Evolutionary conservation across 2,797 vertebrate genomes (phyloP), one percentile per base, ranked within the genome.

Genomic region (Helostoma temminkii): DNA sequence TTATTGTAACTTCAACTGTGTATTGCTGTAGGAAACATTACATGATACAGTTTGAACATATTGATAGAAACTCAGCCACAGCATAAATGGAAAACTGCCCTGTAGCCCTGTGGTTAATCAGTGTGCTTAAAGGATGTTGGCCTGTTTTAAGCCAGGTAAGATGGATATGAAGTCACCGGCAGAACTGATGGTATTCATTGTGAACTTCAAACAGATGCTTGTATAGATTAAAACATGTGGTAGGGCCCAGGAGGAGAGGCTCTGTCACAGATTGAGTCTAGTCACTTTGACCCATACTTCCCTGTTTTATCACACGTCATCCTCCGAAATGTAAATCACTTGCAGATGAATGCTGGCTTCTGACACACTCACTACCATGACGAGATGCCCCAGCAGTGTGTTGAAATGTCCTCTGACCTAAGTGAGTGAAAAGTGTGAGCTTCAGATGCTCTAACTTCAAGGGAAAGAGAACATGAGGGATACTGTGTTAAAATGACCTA

Each of bases 121-220:
- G 28, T 47, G 49, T 57, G 25, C 65, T 60, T 61, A 62, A 71
- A 83, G 71, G 65, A 74, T 54, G 74, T 73, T 37, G 32, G 53
- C 52, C 37, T 57, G 48, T 56, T 82, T 28, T 74, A 58, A 82
- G 58, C 54, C 85, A 88, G 89, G 88, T 91, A 84, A 76, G 82
- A 84, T 88, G 85, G 81, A 86, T 86, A 79, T 86, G 79, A 89
- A 88, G 84, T 92, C 89, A 91, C 85, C 71, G 61, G 80, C 64
- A 37, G 76, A 70, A 78, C 83, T 82, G 84, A 83, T 88, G 92
- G 90, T 90, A 88, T 93, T 90, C 87, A 90, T 90, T 89, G 87
- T 66, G 74, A 91, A 93, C 93, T 93, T 94, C 92, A 94, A 94
- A 93, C 91, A 91, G 83, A 93, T 92, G 85, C 88, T 86, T 89